Percentiles rank a stretch among this genome's conserved stretches.
These are phyloP conservation scores for Spongilla lacustris DNA, from an alignment of 37 sponge, comb jelly and placozoan species.

Conservation along the genomic window DNA sequence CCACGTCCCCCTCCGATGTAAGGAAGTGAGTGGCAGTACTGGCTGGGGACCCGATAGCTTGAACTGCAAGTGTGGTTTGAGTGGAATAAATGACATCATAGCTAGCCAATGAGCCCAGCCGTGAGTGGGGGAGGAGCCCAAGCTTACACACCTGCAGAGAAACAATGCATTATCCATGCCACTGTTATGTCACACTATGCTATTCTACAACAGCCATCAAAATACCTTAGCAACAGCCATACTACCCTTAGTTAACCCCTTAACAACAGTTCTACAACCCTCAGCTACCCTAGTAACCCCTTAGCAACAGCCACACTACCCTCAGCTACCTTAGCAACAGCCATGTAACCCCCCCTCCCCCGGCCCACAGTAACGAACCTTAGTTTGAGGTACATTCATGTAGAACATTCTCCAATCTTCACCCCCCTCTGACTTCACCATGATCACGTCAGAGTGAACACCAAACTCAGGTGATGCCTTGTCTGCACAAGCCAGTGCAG, in stretches of 20 bases:
- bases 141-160: conserved; percentile 21
- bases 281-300: neutral
- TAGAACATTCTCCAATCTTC: neutral
- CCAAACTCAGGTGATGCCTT: neutral
- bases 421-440: conserved; percentile 3
- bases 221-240: neutral
- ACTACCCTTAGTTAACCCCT: neutral
- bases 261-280: neutral
- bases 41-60: conserved; percentile 3
- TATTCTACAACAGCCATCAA: too few species aligned
- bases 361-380: too few species aligned
- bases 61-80: conserved; percentile 39
- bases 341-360: neutral
- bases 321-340: neutral
- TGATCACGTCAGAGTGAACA: neutral
- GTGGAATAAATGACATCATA: conserved; percentile 51
- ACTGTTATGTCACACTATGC: neutral
- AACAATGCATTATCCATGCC: neutral
- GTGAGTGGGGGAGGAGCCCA: conserved; percentile 4
- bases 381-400: neutral
- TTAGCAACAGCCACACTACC: conserved; percentile 14
- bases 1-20: conserved; percentile 11
- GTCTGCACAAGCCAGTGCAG: neutral
- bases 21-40: conserved; percentile 43
- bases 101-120: neutral